Conservation (phyloP, 1,140 invertebrate species). For the Cydia pomonella region DNA sequence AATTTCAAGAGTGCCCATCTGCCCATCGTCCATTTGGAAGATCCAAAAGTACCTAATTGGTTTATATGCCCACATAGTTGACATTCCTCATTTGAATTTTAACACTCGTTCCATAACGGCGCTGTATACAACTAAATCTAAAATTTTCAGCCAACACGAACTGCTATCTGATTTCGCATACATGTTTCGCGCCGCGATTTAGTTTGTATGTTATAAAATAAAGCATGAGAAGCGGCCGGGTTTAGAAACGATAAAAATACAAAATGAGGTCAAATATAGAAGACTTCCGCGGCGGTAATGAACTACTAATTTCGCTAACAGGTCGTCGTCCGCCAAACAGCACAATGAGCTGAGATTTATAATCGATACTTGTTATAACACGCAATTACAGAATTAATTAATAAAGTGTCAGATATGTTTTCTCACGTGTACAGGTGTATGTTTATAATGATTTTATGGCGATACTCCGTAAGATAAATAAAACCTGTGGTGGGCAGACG, state of each 20-base stretch:
- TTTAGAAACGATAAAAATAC: not conserved
- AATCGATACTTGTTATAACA: not conserved
- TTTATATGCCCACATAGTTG: no score
- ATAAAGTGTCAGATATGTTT: not conserved
- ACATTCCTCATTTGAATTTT: no score
- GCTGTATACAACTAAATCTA: no score
- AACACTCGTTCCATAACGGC: no score
- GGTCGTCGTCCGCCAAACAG: conserved; percentile 18
- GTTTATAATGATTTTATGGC: not conserved
- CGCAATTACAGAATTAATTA: conserved; percentile 15
- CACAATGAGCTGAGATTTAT: not conserved
- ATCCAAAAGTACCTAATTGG: no score
- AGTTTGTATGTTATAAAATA: no score
- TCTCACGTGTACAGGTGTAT: not conserved
- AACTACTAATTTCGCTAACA: conserved; percentile 10
- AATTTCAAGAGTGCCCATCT: no score
- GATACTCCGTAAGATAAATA: not conserved
- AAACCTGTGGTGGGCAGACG: no score
- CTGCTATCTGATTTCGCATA: no score
- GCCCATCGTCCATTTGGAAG: no score
- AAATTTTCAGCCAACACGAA: no score
- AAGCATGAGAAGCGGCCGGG: not conserved
- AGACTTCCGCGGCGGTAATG: conserved; percentile 15
- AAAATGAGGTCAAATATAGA: conserved; percentile 12
- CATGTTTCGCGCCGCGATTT: no score